A percentile compares a stretch with the other conserved stretches of the same genome.
These are phyloP conservation scores for Brachypteracias leptosomus DNA, from an alignment of 2,113 vertebrate genomes.

Conservation along the genomic window DNA sequence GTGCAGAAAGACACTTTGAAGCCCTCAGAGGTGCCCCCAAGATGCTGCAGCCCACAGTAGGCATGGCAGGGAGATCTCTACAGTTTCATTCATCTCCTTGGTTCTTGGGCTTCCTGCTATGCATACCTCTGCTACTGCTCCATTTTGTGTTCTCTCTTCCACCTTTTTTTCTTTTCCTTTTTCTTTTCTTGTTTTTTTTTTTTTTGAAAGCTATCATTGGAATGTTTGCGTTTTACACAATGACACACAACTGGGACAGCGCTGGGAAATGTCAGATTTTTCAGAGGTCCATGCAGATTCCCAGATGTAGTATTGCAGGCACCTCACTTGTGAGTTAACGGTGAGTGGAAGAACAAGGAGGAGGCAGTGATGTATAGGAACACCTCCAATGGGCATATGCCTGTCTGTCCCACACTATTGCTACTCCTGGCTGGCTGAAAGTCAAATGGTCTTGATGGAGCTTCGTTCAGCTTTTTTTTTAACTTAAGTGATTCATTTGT, in stretches of 20 bases:
- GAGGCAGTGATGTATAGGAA: neutral
- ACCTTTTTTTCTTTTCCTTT: neutral
- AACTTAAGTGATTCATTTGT: neutral
- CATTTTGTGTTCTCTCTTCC: conserved; percentile 28
- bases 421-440: neutral
- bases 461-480: neutral
- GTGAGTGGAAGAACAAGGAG: conserved; percentile 35
- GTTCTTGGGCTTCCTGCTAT: conserved; percentile 43
- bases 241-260: conserved; percentile 60
- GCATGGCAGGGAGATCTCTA: neutral
- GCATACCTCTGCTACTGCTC: conserved; percentile 22
- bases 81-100: conserved; percentile 13
- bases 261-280: conserved; percentile 49
- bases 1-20: conserved; percentile 18
- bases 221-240: conserved; percentile 79
- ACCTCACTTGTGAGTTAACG: conserved; percentile 39
- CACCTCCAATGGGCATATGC: neutral
- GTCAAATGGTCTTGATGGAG: neutral
- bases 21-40: conserved; percentile 43
- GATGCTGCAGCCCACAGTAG: conserved; percentile 16
- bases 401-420: neutral
- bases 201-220: conserved; percentile 49
- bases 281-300: conserved; percentile 34
- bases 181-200: neutral
- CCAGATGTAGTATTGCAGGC: conserved; percentile 39